Evolutionary conservation across 2,113 vertebrate genomes (phyloP), one percentile per base, ranked within the genome.

Genomic region (Tenrec ecaudatus): DNA sequence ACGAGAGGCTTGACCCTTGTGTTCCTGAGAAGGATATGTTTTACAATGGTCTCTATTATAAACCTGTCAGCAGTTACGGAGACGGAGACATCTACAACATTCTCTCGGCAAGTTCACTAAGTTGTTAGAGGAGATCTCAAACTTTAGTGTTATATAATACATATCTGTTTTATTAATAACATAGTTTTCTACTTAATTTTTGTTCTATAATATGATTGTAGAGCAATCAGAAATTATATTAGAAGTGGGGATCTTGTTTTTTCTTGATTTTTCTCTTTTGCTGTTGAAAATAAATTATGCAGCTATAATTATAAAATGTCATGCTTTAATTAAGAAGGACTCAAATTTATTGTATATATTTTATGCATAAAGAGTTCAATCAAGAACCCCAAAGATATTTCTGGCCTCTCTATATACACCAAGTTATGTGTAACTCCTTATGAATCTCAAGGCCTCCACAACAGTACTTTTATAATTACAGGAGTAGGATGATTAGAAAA

Each of bases 41-140:
- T 96, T 97, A 91, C 79, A 95, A 97, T 31, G 98, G 98, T 71
- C 86, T 97, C 10, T 98, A 98, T 91, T 98, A 98, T 36, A 78
- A 78, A 38, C 96, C 98, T 78, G 96, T 97, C 81, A 97, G 97
- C 94, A 97, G 97, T 84, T 88, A 86, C 64, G 47, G 10, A 22
- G 98, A 98, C 84, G 97, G 97, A 0, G 97, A 98, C 20, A 96
- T 23, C 91, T 97, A 97, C 86, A 57, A 33, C 2, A 79, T 98
- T 94, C 64, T 98, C 68, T 98, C 0, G 97, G 98, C 98, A 94
- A 91, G 96, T 29, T 29, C 79, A 58, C 40, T 87, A 78, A 77
- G 1, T 29, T 31, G 62, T 83, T 88, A n/a, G 3, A 77, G 85
- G 91, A 33, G 71, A 43, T 75, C 62, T 40, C 17, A 78, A 27